Conservation (phyloP, 2,797 vertebrate species). For the Mico argentatus region DNA sequence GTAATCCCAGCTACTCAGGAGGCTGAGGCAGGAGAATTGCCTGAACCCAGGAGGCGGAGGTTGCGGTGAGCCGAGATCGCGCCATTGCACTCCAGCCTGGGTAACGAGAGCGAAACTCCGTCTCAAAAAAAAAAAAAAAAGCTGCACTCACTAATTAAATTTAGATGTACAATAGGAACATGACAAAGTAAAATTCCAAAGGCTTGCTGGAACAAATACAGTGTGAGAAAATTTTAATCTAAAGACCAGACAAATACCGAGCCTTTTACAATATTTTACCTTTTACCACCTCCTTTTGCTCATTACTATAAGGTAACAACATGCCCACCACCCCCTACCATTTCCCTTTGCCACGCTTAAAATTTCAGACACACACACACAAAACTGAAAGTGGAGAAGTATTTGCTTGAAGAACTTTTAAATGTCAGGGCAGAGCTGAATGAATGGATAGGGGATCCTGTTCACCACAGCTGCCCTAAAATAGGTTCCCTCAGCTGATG, state of each 20-base stretch:
- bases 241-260: neutral
- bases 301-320: neutral
- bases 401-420: constrained; percentile 1
- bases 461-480: neutral
- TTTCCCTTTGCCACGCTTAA: neutral
- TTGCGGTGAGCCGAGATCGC: too few relatives aligned
- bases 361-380: neutral
- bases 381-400: constrained; percentile 24
- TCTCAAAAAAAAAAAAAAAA: too few relatives aligned
- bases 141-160: neutral
- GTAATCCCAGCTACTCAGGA: too few relatives aligned
- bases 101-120: too few relatives aligned
- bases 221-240: neutral
- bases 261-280: neutral
- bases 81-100: too few relatives aligned
- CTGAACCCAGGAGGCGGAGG: too few relatives aligned
- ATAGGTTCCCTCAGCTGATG: constrained; percentile 20
- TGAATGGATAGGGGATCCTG: constrained; percentile 17
- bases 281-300: neutral
- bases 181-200: neutral
- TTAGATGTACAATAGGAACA: constrained; percentile 29
- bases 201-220: neutral
- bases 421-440: constrained; percentile 52
- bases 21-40: too few relatives aligned
- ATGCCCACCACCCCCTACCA: neutral